phyloP scores from a whole-genome alignment of 2,797 vertebrate species.

The Percopsis omiscomaycus region DNA sequence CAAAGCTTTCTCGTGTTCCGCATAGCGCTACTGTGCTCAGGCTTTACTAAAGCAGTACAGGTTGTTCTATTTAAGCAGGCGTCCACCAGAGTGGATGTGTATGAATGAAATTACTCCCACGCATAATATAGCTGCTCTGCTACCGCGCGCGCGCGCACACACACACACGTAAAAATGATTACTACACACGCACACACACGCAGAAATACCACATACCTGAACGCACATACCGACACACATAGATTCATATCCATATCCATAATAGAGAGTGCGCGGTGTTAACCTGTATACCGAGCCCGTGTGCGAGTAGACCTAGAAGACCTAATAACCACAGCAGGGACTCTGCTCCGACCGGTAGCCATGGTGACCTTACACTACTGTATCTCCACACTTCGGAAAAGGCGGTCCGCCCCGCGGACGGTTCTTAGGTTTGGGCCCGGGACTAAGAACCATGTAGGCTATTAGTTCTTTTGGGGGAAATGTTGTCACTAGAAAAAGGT shows the following conservation, averaged over 20 bases:
- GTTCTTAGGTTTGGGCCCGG: slow-evolving; percentile 54
- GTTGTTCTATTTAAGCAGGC: slow-evolving; percentile 31
- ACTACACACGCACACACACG: slow-evolving; percentile 18
- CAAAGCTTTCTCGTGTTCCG: slow-evolving; percentile 75
- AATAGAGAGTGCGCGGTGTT: slow-evolving; percentile 46
- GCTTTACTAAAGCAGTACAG: slow-evolving; percentile 11
- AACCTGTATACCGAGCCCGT: slow-evolving; percentile 59
- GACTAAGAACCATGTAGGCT: slow-evolving; percentile 13
- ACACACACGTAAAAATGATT: slow-evolving; percentile 9
- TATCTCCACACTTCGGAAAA: slow-evolving; percentile 62
- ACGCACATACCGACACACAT: slow-evolving; percentile 12
- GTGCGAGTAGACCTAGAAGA: slow-evolving; percentile 59
- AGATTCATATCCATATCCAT: slow-evolving; percentile 25
- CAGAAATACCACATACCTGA: slow-evolving; percentile 2
- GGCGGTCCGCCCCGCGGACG: slow-evolving; percentile 49
- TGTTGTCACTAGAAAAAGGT: slow-evolving; percentile 51
- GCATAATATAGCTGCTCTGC: slow-evolving; percentile 45
- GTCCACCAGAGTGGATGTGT: slow-evolving; percentile 23
- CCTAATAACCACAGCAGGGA: slow-evolving; percentile 69
- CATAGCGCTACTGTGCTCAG: slow-evolving; percentile 44
- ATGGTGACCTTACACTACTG: slow-evolving; percentile 69
- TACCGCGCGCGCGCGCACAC: slow-evolving; percentile 14
- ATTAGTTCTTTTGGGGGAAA: neutral
- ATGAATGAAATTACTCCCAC: slow-evolving; percentile 21
- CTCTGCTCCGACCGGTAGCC: slow-evolving; percentile 67